Base-by-base conservation (phyloP, 2,113 vertebrate species). In the Triplophysa tibetana region DNA sequence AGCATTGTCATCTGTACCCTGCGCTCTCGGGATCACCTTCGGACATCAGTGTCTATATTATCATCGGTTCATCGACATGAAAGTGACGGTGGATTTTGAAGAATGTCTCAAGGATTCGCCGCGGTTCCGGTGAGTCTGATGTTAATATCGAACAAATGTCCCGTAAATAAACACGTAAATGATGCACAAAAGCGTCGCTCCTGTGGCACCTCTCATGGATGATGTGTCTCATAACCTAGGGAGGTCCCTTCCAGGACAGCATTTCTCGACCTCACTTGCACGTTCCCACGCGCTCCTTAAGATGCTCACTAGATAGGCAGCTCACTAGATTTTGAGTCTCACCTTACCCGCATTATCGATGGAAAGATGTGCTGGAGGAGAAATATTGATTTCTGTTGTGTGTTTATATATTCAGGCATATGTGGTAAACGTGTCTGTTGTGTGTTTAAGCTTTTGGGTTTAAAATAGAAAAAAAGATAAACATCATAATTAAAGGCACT, bases 41-140 rank as follows among this genome's bases (percentile, higher is more conserved):
- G n/a, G 54, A 58, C 54, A 21, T 9, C 54, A 58, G 54, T 58
- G n/a, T 1, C 54, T 10, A 10, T 16, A 58, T n/a, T 21, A 58
- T 8, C 54, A 21, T 21, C 19, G 19, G 10, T 58, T 58, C 2
- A 58, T 9, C 19, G n/a, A 58, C 8, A 65, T 65, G 63, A 65
- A 65, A 65, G 63, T 65, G 7, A 65, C 63, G 33, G 26, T 65
- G 63, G 63, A 65, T 65, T 65, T 65, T 41, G 63, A 65, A 33
- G 63, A 65, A 65, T 65, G 63, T 17, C 63, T 65, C 1, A 65
- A 65, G 38, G 63, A 65, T 41, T 65, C 63, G 29, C 63, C 63
- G 8, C 63, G 63, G 29, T 65, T 65, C 63, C 63, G 63, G 63
- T 65, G 63, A 65, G 63, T 65, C 29, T 10, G 14, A n/a, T 29